Evolutionary conservation across 2,113 vertebrate genomes (phyloP).

Genomic region (Pedionomus torquatus): DNA sequence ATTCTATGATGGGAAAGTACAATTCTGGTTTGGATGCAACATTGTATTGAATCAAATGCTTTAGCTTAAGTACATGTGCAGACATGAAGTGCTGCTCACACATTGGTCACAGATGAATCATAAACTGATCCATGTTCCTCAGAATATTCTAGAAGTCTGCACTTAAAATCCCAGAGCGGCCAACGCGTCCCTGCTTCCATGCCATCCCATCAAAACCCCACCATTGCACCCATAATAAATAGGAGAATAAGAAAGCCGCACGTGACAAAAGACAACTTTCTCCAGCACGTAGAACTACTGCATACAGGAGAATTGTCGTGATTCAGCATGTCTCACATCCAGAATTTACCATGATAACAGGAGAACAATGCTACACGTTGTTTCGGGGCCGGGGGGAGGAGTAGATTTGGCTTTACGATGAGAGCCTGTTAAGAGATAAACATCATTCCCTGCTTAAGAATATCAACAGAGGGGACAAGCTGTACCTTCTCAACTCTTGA

Average conservation of each 20-base stretch:
- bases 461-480: not conserved
- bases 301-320: not conserved
- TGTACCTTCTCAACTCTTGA: not conserved
- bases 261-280: not conserved
- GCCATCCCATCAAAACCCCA: not conserved
- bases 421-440: not conserved
- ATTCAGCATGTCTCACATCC: not conserved
- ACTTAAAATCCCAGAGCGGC: not conserved
- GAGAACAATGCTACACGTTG: not conserved
- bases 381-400: not conserved
- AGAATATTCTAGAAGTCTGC: not conserved
- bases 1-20: not conserved
- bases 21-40: not conserved
- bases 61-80: rapidly evolving
- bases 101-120: not conserved
- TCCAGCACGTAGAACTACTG: not conserved
- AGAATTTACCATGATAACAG: not conserved
- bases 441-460: not conserved
- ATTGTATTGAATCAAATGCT: not conserved
- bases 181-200: rapidly evolving
- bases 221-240: rapidly evolving
- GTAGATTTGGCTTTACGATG: not conserved
- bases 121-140: not conserved
- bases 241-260: not conserved
- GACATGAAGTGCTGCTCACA: not conserved